Evolutionary conservation across 2,113 vertebrate genomes (phyloP).

Genomic region (Perca flavescens): DNA sequence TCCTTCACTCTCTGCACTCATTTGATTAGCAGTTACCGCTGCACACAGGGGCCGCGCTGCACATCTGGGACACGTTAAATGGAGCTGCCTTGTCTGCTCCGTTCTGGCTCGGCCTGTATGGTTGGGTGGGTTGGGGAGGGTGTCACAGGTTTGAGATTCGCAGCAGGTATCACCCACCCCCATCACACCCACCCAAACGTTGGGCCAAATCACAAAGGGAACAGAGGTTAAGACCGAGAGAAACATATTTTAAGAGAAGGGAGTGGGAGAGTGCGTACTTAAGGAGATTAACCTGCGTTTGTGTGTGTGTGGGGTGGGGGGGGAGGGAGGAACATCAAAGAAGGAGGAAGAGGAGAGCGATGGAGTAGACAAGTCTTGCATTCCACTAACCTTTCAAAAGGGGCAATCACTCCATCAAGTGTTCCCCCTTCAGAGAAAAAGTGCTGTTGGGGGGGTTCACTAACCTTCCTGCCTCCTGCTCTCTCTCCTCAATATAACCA

Average conservation of each 20-base stretch:
- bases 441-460: constrained; percentile 13
- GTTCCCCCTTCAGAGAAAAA: constrained; percentile 5
- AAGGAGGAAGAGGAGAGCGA: constrained; percentile 34
- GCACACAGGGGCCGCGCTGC: constrained; percentile 55
- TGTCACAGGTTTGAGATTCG: constrained; percentile 54
- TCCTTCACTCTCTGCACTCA: constrained; percentile 35
- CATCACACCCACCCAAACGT: constrained; percentile 9
- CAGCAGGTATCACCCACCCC: constrained; percentile 63
- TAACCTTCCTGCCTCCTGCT: constrained; percentile 13
- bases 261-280: constrained; percentile 11
- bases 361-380: constrained; percentile 62
- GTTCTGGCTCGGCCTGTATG: constrained; percentile 38
- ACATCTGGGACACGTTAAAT: constrained; percentile 86
- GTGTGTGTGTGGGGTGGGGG: constrained; percentile 9
- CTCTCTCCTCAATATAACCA: constrained; percentile 23
- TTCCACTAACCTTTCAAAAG: constrained; percentile 63
- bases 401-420: constrained; percentile 49
- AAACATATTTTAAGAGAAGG: constrained; percentile 37
- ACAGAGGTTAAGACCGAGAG: constrained; percentile 32
- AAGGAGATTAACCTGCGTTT: constrained; percentile 62
- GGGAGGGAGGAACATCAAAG: constrained; percentile 54
- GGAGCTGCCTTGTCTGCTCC: constrained; percentile 62
- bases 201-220: constrained; percentile 14
- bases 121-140: constrained; percentile 30
- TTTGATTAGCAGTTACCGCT: constrained; percentile 51